Percentiles rank a stretch among this genome's conserved stretches.
phyloP scores from a whole-genome alignment of 2,888 invertebrate species.

The Caenorhabditis sp. region DNA sequence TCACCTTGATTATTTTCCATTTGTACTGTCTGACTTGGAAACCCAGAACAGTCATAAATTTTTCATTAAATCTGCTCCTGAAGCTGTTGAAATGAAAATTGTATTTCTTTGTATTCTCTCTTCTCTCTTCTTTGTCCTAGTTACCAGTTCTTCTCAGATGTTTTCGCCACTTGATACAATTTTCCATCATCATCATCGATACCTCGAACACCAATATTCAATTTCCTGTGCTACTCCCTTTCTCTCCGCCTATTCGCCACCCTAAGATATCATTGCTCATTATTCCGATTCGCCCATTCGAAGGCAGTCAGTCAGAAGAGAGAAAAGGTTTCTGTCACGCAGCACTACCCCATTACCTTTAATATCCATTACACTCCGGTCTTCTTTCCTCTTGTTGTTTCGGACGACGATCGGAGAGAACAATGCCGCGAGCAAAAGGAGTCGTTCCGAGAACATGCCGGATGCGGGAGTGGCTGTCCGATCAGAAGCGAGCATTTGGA shows the following conservation, averaged over 20 bases:
- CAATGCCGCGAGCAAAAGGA: conserved; percentile 23
- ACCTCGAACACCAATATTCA: neutral
- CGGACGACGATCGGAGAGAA: conserved; percentile 1
- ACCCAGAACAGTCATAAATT: too few species aligned
- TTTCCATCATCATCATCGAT: neutral
- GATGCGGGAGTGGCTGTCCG: neutral
- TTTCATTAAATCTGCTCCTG: too few species aligned
- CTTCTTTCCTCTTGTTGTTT: conserved; percentile 12
- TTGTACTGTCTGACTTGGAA: too few species aligned
- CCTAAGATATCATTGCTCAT: conserved; percentile 8
- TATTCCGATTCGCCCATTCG: conserved; percentile 17
- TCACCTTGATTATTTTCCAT: too few species aligned
- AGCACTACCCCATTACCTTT: conserved; percentile 11
- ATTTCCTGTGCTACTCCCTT: neutral
- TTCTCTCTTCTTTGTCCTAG: neutral
- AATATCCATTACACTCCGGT: conserved; percentile 13
- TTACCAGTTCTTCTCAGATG: neutral
- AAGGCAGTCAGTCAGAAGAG: conserved; percentile 36
- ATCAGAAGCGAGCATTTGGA: neutral
- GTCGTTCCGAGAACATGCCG: conserved; percentile 13
- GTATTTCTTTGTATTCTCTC: conserved; percentile 1
- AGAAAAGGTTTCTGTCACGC: neutral
- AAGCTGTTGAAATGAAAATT: neutral
- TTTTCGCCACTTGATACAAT: neutral
- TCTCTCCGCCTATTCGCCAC: conserved; percentile 1